Evolutionary conservation across 2,888 invertebrate species (phyloP), one percentile per base, ranked within the genome.

Genomic region (Ommatoiulus sabulosus): DNA sequence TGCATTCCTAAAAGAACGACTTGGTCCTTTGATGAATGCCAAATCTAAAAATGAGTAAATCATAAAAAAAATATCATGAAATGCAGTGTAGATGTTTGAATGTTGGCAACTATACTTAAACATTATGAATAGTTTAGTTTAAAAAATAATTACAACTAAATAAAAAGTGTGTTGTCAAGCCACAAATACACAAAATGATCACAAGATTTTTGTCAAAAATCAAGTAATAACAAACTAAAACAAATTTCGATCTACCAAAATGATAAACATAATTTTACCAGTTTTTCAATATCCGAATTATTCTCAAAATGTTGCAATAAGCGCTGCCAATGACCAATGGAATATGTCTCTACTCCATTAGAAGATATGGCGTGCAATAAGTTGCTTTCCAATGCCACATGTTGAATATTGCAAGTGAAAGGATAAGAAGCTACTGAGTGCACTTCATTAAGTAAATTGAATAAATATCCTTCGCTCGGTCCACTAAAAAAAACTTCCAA

Each of bases 311-410:
- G 90, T 86, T 91, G 91, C 17, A 92, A 84, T 6, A 91, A 91
- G 10, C 91, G 90, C 15, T 91, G 90, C 15, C 90, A 90, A 89
- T 84, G 94, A 86, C 95, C 93, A 43, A 95, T 93, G 0, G 96
- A 96, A 91, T 96, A 96, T 0, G 96, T 95, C 92, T 96, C 96
- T 84, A 97, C 93, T 0, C 96, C 96, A 89, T 95, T 95, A 90
- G 95, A 95, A 0, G 96, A 96, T 24, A 96, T 92, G 0, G 96
- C 96, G 91, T 96, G 96, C 90, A 93, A 90, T 89, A 93, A 89
- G 89, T 94, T 94, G 90, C 95, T 94, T 91, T 96, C 96, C 90
- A 96, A 93, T 48, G 94, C 94, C 52, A 96, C 94, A 0, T 96
- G 96, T 90, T 96, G 96, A 4, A 95, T 95, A 44, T 35, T 43